Conservation (phyloP, 1,140 invertebrate genomes). For the Cherax destructor region DNA sequence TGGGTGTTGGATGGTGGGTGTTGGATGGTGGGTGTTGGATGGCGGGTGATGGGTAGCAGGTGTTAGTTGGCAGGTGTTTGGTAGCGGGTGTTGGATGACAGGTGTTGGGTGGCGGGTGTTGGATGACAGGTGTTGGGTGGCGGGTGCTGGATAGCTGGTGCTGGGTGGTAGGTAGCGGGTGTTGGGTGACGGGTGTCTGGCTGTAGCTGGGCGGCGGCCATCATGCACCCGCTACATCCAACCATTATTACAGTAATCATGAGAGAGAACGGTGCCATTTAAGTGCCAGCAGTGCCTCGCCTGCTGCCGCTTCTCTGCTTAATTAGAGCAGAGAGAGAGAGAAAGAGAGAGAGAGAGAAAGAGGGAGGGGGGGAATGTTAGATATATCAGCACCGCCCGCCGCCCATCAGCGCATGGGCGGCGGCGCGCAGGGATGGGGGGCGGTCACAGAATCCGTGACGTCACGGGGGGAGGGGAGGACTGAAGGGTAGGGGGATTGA, state of each 20-base stretch:
- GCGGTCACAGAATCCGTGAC: slow-evolving; percentile 22
- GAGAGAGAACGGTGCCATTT: slow-evolving; percentile 37
- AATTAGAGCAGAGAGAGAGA: slow-evolving; percentile 38
- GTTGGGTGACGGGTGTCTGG: too few species aligned
- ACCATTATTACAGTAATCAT: neutral
- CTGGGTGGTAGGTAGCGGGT: too few species aligned
- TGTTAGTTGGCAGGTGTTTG: too few species aligned
- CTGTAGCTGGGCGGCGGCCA: neutral
- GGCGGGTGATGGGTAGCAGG: too few species aligned
- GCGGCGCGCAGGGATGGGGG: slow-evolving; percentile 22
- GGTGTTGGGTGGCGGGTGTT: too few species aligned
- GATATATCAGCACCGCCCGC: slow-evolving; percentile 1
- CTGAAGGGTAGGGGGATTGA: neutral
- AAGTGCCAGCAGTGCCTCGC: slow-evolving; percentile 21
- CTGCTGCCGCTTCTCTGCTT: slow-evolving; percentile 40
- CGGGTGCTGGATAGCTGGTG: too few species aligned
- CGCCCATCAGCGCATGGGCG: neutral
- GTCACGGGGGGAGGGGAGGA: neutral
- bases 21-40: too few species aligned
- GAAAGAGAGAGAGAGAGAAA: neutral
- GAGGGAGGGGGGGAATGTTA: neutral
- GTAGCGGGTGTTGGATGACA: too few species aligned
- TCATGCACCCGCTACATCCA: neutral
- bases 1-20: too few species aligned
- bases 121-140: too few species aligned